A percentile compares a stretch with the other conserved stretches of the same genome.
phyloP scores from a whole-genome alignment of 2,113 vertebrate species.

The Mobula birostris region DNA sequence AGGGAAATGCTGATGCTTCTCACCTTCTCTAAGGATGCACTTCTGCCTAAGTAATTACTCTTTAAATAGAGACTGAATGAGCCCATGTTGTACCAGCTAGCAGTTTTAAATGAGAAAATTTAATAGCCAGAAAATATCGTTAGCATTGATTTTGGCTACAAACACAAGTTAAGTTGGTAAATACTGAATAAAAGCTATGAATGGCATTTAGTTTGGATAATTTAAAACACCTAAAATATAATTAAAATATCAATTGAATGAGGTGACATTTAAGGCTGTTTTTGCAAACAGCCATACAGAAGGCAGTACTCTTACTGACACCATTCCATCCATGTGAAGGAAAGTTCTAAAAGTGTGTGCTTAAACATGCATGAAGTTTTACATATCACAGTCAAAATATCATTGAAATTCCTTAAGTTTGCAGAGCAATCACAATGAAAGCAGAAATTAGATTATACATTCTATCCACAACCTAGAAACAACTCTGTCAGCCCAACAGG shows the following conservation, averaged over 20 bases:
- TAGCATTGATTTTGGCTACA: conserved; percentile 12
- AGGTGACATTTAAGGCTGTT: not conserved
- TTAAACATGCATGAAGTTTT: not conserved
- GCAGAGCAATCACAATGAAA: not conserved
- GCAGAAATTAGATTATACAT: not conserved
- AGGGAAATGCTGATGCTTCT: not conserved
- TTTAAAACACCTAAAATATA: not conserved
- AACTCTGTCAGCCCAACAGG: not conserved
- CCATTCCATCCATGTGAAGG: not conserved
- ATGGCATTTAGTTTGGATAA: not conserved
- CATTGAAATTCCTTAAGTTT: not conserved
- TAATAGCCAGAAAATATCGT: not conserved
- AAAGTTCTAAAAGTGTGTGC: not conserved
- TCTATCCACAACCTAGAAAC: not conserved
- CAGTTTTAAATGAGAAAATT: not conserved
- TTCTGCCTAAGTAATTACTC: not conserved
- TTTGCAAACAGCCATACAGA: not conserved
- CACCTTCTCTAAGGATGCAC: not conserved
- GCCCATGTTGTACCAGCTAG: not conserved
- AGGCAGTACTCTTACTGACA: not conserved
- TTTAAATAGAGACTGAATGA: not conserved
- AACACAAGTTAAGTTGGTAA: not conserved
- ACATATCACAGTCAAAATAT: not conserved
- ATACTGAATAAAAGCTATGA: not conserved
- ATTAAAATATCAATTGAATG: not conserved